Evolutionary conservation across 2,113 vertebrate species (phyloP), one percentile per base, ranked within the genome.

Genomic region (Notothenia coriiceps): DNA sequence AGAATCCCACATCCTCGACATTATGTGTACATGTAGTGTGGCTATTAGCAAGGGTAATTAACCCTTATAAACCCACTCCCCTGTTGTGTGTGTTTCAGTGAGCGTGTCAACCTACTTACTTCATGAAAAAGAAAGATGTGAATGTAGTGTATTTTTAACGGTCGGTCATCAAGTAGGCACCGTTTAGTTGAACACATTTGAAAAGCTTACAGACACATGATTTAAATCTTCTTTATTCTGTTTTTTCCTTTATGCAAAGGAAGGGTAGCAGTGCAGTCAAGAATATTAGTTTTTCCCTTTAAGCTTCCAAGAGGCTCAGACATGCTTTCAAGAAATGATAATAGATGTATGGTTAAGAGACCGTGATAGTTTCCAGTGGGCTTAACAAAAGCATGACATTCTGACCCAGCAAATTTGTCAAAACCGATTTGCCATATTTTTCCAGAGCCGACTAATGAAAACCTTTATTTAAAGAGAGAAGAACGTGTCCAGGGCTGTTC

Each of bases 371-470:
- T 90, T 89, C 86, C 87, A 89, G 61, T 67, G 46, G 64, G 63
- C 51, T 84, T 77, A 85, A 87, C n/a, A 74, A 86, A 87, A 90
- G 62, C 22, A 70, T 78, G 77, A 88, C 85, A 79, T 80, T 85
- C 74, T 88, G 82, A 89, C 83, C 67, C 8, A 15, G 72, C 75
- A 82, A 91, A 95, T 92, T 91, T 94, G 90, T 93, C 88, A 90
- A 82, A 87, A 87, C 87, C 72, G 25, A 84, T 86, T 86, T 85
- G 79, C 82, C 72, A 73, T 69, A 88, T 86, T 91, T 93, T 93
- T 92, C 89, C 91, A 92, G 88, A 88, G 81, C 74, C 74, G 71
- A 33, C 77, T 88, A 92, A 90, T 89, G 84, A 89, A 92, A 91
- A 77, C 62, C 80, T 84, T 89, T 92, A 82, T 69, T 49, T 72